Base-by-base conservation (phyloP, 1,140 invertebrate genomes). In the Bombus pyrosoma region DNA sequence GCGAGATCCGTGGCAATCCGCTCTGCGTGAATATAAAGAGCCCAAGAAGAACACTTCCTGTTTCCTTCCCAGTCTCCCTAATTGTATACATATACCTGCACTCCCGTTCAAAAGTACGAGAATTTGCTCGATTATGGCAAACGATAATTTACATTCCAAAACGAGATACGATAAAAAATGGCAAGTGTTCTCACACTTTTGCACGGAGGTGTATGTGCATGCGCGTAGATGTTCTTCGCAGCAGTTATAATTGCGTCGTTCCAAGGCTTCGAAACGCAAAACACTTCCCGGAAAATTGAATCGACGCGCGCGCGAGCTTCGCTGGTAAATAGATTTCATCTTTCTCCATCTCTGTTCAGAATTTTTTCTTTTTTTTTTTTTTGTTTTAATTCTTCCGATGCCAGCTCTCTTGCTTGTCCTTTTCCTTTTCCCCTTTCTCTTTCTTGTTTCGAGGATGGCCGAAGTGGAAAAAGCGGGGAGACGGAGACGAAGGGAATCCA, bases 221-320 rank as follows among this genome's bases (percentile, higher is more conserved):
- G n/a, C 28, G 15, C 6, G 15, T 32, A 62, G 28, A 62, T 28
- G n/a, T 37, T 32, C n/a, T 43, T 43, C 41, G 18, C n/a, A n/a
- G 81, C 79, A 83, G 87, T 89, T 89, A 89, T 77, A 82, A 89
- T 69, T 39, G 84, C 64, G 83, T 83, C 73, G 87, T 88, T 86
- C 25, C 37, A 59, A 76, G 84, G 47, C 79, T 86, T 88, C 87
- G 71, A 86, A 89, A 86, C 79, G 87, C 81, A 89, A 66, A 86
- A 75, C 83, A 86, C 87, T 84, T 71, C 84, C 77, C 76, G 76
- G 88, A 80, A 89, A 89, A 89, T 89, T 89, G 87, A 86, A 89
- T 89, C 88, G 88, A 83, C 75, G 88, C 87, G 64, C 76, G 25
- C 72, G n/a, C 34, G 77, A 32, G 69, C 76, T 62, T 53, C 76